Percentiles rank a stretch among this genome's conserved stretches.
Conservation (phyloP, 2,797 vertebrate species). For the Philypnodon macrostomus region DNA sequence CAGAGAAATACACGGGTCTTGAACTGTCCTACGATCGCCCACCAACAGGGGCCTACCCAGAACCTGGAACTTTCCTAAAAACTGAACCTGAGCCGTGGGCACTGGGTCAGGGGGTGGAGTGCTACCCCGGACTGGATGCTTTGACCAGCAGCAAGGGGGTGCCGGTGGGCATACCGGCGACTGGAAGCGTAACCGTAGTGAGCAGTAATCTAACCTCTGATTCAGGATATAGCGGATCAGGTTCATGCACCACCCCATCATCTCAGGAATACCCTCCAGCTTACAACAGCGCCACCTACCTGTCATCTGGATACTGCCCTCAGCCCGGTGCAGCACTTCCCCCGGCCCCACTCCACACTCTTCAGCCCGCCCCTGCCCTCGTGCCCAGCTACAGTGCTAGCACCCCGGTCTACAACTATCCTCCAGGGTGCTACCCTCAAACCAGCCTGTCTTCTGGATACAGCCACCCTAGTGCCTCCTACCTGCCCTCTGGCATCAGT, state of each 20-base stretch:
- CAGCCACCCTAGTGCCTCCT: slow-evolving; percentile 81
- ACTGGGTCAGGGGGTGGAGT: slow-evolving; percentile 77
- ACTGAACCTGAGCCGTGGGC: slow-evolving; percentile 87
- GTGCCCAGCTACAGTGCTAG: slow-evolving; percentile 82
- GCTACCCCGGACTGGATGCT: slow-evolving; percentile 82
- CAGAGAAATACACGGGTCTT: slow-evolving; percentile 93
- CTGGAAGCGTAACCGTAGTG: slow-evolving; percentile 81
- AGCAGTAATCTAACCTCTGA: slow-evolving; percentile 66
- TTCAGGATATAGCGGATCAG: slow-evolving; percentile 55
- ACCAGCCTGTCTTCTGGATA: slow-evolving; percentile 76
- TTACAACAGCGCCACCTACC: slow-evolving; percentile 84
- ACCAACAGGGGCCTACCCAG: slow-evolving; percentile 71
- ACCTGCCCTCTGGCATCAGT: slow-evolving; percentile 83
- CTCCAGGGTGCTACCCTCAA: slow-evolving; percentile 81
- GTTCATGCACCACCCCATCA: slow-evolving; percentile 59
- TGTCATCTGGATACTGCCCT: slow-evolving; percentile 86
- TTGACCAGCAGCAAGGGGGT: slow-evolving; percentile 75
- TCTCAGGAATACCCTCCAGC: slow-evolving; percentile 86
- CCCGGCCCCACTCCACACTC: slow-evolving; percentile 76
- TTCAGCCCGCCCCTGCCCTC: slow-evolving; percentile 75
- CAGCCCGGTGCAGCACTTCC: slow-evolving; percentile 80
- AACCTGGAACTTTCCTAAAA: slow-evolving; percentile 85
- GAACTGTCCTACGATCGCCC: slow-evolving; percentile 86
- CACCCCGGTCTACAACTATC: slow-evolving; percentile 84
- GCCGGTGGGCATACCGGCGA: slow-evolving; percentile 69